Evolutionary conservation across 2,113 vertebrate species (phyloP).

Genomic region (Edolisoma coerulescens): DNA sequence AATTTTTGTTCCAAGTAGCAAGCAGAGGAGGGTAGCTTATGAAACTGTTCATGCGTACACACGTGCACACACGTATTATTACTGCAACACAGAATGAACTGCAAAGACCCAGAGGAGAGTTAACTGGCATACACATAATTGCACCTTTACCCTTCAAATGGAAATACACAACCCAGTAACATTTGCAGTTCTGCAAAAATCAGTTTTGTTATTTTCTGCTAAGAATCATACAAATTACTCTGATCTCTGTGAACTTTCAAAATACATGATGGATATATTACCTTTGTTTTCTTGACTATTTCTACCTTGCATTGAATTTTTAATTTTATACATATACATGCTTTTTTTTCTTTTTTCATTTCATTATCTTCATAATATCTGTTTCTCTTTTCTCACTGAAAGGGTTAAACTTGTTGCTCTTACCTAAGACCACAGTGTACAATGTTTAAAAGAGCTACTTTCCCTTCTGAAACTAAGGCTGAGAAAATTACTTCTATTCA

Average conservation of each 20-base stretch:
- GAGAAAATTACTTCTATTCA: conserved; percentile 72
- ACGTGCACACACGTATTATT: rapidly evolving
- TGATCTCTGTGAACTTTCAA: background rate
- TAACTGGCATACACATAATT: background rate
- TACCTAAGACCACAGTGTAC: background rate
- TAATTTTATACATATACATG: background rate
- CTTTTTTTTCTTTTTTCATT: background rate
- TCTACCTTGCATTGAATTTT: background rate
- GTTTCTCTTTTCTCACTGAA: background rate
- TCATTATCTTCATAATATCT: background rate
- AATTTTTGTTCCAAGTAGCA: background rate
- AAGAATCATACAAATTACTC: background rate
- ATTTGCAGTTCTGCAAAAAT: background rate
- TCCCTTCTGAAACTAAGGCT: conserved; percentile 42
- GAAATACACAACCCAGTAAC: background rate
- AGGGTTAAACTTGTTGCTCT: conserved; percentile 42
- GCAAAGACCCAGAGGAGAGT: background rate
- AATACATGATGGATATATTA: background rate
- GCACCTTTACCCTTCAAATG: background rate
- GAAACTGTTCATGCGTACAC: rapidly evolving
- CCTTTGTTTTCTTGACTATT: background rate
- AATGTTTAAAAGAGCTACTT: conserved; percentile 37
- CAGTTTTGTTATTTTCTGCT: background rate
- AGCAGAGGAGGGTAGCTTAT: background rate
- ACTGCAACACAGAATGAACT: background rate